phyloP scores from a whole-genome alignment of 2,797 vertebrate genomes.

The Salarias fasciatus region DNA sequence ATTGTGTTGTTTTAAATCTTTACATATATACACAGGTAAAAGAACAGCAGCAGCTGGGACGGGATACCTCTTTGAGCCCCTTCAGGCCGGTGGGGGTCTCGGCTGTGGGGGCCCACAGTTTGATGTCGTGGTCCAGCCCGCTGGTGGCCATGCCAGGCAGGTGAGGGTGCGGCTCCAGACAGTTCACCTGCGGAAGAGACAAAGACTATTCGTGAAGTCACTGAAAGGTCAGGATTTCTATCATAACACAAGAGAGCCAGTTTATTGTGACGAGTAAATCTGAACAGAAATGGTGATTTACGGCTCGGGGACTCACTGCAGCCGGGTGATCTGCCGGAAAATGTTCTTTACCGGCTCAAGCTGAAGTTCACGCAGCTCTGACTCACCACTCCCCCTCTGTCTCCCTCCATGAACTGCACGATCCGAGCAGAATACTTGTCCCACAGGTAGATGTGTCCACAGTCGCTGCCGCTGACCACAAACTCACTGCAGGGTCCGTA shows the following conservation, averaged over 20 bases:
- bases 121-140: slow-evolving; percentile 95
- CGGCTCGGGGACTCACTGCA: too few relatives aligned
- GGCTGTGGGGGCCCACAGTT: slow-evolving; percentile 95
- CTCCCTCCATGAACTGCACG: slow-evolving; percentile 97
- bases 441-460: slow-evolving; percentile 98
- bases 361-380: not conserved
- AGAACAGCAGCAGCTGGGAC: not conserved
- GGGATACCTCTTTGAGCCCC: slow-evolving; percentile 90
- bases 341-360: not conserved
- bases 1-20: too few relatives aligned
- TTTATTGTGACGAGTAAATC: too few relatives aligned
- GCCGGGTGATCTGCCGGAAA: too few relatives aligned
- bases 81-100: slow-evolving; percentile 88
- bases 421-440: slow-evolving; percentile 95
- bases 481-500: slow-evolving; percentile 96
- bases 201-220: too few relatives aligned
- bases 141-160: slow-evolving; percentile 94
- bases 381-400: slow-evolving; percentile 96
- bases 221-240: too few relatives aligned
- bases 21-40: too few relatives aligned
- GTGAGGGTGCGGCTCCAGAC: slow-evolving; percentile 95
- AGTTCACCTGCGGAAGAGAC: slow-evolving; percentile 87
- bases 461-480: slow-evolving; percentile 97
- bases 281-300: too few relatives aligned
- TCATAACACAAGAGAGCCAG: too few relatives aligned